phyloP scores from a whole-genome alignment of 1,140 invertebrate species.

The Philopotamus ludificatus region DNA sequence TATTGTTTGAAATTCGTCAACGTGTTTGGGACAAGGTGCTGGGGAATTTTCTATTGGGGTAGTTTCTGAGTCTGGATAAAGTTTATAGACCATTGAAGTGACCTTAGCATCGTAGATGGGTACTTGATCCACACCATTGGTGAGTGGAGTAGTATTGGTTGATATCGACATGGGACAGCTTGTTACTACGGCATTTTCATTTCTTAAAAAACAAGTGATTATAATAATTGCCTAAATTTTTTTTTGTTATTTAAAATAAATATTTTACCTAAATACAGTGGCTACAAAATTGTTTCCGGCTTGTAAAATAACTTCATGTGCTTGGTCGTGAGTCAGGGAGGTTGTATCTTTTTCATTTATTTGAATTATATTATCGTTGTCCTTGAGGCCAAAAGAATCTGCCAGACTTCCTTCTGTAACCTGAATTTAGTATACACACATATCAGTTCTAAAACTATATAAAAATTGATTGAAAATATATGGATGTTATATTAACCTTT shows the following conservation, averaged over 20 bases:
- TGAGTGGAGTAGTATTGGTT: slow-evolving; percentile 40
- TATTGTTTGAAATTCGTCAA: slow-evolving; percentile 43
- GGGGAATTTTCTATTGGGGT: slow-evolving; percentile 47
- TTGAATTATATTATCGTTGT: slow-evolving; percentile 77
- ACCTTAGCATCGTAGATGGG: slow-evolving; percentile 22
- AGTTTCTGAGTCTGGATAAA: slow-evolving; percentile 47
- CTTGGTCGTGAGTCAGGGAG: slow-evolving; percentile 72
- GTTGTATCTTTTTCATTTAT: slow-evolving; percentile 70
- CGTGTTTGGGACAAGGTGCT: slow-evolving; percentile 43
- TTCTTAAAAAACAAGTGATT: not conserved
- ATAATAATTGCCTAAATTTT: not conserved
- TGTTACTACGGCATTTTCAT: no score
- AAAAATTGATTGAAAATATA: not conserved
- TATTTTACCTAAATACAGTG: slow-evolving; percentile 68
- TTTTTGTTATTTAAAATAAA: not conserved
- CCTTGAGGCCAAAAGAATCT: slow-evolving; percentile 75
- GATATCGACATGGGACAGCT: no score
- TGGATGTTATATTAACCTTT: slow-evolving; percentile 62
- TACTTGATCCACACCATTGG: slow-evolving; percentile 43
- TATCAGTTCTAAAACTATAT: not conserved
- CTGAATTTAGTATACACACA: slow-evolving; percentile 50
- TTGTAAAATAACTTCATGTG: slow-evolving; percentile 70
- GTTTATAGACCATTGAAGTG: slow-evolving; percentile 44
- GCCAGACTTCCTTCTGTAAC: slow-evolving; percentile 76
- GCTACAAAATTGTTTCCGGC: slow-evolving; percentile 75